A percentile compares a stretch with the other conserved stretches of the same genome.
Evolutionary conservation across 1,140 invertebrate genomes (phyloP).

Genomic region (Eueides isabella): DNA sequence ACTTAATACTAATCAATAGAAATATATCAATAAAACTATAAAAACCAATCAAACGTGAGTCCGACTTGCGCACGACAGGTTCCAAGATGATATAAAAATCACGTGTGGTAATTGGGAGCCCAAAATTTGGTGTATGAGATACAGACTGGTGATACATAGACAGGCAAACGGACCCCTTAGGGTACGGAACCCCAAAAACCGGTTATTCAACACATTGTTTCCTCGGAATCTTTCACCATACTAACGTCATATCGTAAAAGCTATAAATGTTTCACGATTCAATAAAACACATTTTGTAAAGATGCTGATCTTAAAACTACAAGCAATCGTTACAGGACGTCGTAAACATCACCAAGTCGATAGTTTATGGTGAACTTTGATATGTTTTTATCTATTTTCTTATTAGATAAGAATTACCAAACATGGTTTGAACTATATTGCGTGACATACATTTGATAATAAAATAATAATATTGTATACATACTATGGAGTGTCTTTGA

Average conservation of each 20-base stretch:
- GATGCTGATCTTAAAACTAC: constrained; percentile 69
- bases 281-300: constrained; percentile 76
- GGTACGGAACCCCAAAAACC: too few relatives aligned
- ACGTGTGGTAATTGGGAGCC: too few relatives aligned
- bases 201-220: constrained; percentile 34
- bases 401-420: constrained; percentile 37
- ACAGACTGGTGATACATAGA: too few relatives aligned
- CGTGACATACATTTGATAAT: neutral
- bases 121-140: too few relatives aligned
- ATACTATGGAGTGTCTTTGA: constrained; percentile 20
- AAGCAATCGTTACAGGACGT: constrained; percentile 63
- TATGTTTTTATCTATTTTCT: constrained; percentile 48
- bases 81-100: too few relatives aligned
- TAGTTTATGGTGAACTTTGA: constrained; percentile 65
- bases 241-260: constrained; percentile 40
- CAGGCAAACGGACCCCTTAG: too few relatives aligned
- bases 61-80: too few relatives aligned
- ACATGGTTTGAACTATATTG: neutral
- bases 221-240: neutral
- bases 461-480: constrained; percentile 40
- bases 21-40: too few relatives aligned
- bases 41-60: too few relatives aligned
- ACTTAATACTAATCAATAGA: too few relatives aligned
- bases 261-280: constrained; percentile 66
- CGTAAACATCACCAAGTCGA: constrained; percentile 63